Conservation (phyloP, 2,113 vertebrate species). For the Rhea pennata region DNA sequence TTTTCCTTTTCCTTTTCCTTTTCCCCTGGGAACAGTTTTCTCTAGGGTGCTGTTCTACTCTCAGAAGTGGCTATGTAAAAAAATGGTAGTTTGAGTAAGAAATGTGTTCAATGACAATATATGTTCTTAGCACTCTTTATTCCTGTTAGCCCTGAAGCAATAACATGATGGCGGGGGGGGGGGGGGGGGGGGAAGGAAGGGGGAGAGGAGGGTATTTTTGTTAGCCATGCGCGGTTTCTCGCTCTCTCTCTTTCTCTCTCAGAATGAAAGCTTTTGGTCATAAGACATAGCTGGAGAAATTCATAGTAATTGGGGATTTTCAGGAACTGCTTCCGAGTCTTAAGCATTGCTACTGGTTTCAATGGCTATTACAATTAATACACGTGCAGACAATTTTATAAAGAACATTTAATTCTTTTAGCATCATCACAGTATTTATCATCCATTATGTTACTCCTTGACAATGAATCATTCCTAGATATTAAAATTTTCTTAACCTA, state of each 20-base stretch:
- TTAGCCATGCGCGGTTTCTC: neutral
- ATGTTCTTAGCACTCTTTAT: slow-evolving; percentile 11
- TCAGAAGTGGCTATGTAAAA: slow-evolving; percentile 5
- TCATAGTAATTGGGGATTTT: neutral
- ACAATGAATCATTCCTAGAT: neutral
- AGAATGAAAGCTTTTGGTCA: rapidly evolving
- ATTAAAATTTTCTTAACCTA: rapidly evolving
- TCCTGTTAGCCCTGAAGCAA: slow-evolving; percentile 15
- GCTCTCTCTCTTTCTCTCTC: neutral
- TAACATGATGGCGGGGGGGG: neutral
- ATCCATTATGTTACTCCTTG: neutral
- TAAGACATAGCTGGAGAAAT: neutral
- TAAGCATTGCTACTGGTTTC: neutral
- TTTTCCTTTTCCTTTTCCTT: neutral
- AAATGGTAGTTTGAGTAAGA: slow-evolving; percentile 46
- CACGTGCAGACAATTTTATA: neutral
- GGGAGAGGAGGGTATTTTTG: neutral
- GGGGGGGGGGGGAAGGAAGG: no score
- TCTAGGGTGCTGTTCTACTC: neutral
- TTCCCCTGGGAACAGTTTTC: slow-evolving; percentile 31
- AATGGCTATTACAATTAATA: neutral
- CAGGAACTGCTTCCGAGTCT: neutral
- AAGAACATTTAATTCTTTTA: neutral
- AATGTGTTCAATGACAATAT: slow-evolving; percentile 45
- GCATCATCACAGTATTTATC: neutral